Percentiles rank a stretch among this genome's conserved stretches.
Conservation (phyloP, 2,888 invertebrate genomes). For the Platynereis dumerilii region DNA sequence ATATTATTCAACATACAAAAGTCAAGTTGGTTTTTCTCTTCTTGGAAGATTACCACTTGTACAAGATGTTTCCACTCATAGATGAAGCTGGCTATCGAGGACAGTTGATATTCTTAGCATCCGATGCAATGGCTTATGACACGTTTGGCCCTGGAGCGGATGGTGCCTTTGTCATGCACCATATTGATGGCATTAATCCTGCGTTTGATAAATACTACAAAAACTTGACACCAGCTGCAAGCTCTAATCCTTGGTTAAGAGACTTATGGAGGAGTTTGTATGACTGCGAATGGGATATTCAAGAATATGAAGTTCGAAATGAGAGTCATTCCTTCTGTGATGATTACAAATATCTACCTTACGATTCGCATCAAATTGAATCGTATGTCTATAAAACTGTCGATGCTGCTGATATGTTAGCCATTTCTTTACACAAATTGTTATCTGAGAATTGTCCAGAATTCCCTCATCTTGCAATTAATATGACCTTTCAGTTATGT, state of each 20-base stretch:
- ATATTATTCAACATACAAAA: not conserved
- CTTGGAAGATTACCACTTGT: not conserved
- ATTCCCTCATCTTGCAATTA: too few relatives aligned
- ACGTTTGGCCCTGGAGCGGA: conserved; percentile 1
- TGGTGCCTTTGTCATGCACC: conserved; percentile 1
- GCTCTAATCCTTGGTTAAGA: not conserved
- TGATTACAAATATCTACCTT: too few relatives aligned
- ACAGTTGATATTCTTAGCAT: not conserved
- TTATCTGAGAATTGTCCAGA: too few relatives aligned
- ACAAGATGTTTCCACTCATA: too few relatives aligned
- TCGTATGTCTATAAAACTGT: too few relatives aligned
- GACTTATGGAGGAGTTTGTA: conserved; percentile 1
- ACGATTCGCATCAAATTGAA: too few relatives aligned
- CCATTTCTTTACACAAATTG: too few relatives aligned
- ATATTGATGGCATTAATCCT: not conserved
- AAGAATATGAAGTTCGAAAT: not conserved
- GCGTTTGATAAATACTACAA: not conserved
- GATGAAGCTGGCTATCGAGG: not conserved
- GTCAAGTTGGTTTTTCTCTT: not conserved
- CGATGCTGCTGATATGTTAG: too few relatives aligned
- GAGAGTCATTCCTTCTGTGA: too few relatives aligned
- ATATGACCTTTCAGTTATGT: too few relatives aligned
- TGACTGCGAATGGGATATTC: not conserved
- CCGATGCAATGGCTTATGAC: not conserved
- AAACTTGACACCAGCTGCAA: not conserved